phyloP scores from a whole-genome alignment of 2,797 vertebrate species.

The Acipenser oxyrinchus region DNA sequence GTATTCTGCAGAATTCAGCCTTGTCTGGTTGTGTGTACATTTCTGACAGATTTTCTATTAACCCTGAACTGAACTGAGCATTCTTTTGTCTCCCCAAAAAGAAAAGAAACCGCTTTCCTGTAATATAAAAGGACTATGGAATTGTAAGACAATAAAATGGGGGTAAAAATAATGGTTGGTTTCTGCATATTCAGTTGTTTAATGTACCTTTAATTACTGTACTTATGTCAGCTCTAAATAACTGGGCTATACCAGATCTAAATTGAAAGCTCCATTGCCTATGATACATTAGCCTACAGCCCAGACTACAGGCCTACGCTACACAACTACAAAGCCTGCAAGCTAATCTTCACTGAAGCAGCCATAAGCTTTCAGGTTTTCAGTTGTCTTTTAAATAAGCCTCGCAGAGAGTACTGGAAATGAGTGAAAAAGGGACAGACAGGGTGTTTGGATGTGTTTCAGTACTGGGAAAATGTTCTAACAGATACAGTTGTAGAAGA shows the following conservation, averaged over 20 bases:
- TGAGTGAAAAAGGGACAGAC: not conserved
- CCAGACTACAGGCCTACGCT: not conserved
- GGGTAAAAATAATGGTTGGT: not conserved
- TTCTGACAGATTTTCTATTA: not conserved
- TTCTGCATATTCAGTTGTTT: not conserved
- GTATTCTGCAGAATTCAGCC: not conserved
- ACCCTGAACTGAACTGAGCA: not conserved
- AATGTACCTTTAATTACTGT: not conserved
- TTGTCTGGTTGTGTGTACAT: not conserved
- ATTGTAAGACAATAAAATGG: too few species aligned
- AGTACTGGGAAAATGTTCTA: not conserved
- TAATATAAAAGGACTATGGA: too few species aligned
- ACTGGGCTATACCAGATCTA: not conserved
- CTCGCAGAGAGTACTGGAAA: not conserved
- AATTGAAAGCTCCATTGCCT: conserved; percentile 1
- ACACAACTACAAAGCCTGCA: conserved; percentile 8
- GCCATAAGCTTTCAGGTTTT: conserved; percentile 1
- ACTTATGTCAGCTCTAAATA: not conserved
- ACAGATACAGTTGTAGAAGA: not conserved
- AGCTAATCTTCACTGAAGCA: conserved; percentile 4
- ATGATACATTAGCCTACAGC: not conserved
- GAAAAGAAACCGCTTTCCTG: not conserved
- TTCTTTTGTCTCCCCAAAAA: not conserved
- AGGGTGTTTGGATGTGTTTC: not conserved
- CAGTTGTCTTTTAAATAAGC: not conserved